Evolutionary conservation across 2,797 vertebrate genomes (phyloP).

Genomic region (Anniella stebbinsi): DNA sequence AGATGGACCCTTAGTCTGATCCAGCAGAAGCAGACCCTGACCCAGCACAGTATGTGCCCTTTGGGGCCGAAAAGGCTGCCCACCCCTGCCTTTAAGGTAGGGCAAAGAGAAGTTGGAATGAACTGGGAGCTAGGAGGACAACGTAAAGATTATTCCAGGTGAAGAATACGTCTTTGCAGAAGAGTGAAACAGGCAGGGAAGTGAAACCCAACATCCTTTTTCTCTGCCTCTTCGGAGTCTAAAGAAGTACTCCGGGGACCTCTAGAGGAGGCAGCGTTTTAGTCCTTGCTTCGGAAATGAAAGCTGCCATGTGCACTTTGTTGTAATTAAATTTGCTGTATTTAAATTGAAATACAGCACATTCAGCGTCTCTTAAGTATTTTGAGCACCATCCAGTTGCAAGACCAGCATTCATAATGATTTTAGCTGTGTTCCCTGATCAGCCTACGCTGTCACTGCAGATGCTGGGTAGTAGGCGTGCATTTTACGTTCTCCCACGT

Average conservation of each 20-base stretch:
- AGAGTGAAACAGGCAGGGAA: no score
- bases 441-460: no score
- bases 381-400: background rate
- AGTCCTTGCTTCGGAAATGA: constrained; percentile 39
- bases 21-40: no score
- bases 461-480: no score
- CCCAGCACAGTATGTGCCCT: no score
- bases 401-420: accelerated
- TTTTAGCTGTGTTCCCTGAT: background rate
- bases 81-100: no score
- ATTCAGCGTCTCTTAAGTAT: background rate
- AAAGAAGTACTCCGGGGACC: background rate
- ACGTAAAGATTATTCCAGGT: background rate
- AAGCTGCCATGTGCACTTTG: constrained; percentile 15
- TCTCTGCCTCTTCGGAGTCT: background rate
- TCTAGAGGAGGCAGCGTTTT: background rate
- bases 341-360: background rate
- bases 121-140: background rate
- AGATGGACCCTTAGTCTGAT: no score
- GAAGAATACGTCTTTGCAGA: background rate
- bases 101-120: background rate
- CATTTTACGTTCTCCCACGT: no score
- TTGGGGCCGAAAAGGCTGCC: background rate
- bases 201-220: background rate
- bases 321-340: constrained; percentile 47